Base-by-base conservation (phyloP, 2,113 vertebrate species). In the Hydropotes inermis region DNA sequence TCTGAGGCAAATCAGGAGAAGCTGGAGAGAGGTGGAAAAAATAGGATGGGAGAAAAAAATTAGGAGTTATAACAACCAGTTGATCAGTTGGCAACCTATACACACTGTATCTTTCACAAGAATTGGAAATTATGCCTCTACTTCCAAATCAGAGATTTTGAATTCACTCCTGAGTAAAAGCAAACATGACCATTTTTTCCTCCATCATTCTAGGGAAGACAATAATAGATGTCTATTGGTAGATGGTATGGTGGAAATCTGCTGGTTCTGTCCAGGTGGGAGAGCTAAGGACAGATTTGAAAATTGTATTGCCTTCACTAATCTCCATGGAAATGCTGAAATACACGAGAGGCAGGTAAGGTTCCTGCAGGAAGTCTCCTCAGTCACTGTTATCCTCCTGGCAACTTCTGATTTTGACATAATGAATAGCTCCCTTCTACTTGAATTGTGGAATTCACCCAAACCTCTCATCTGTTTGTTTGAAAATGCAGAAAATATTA, bases 61-160 rank as follows among this genome's bases (percentile, higher is more conserved):
- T 67, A 93, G 70, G n/a, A 91, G 97, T 58, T 96, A 93, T 98
- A 99, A 82, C 55, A 98, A 95, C 79, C 96, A 99, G 43, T 96
- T 98, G 5, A 97, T 99, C 39, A 98, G 55, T 70, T 98, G 98
- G 92, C 98, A 98, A 43, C 45, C 98, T 54, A 98, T 67, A 3
- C 98, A 98, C 45, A 91, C 99, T 21, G 97, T 99, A 57, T 99
- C 64, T 92, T 99, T 99, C 96, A 94, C 99, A 64, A 98, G 99
- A 50, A 83, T 99, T 54, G 99, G 99, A 88, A 98, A 98, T 47
- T 89, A 94, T 33, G 17, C 87, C 50, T 98, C 98, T 39, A 90
- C 95, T 79, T 99, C 99, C 84, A 99, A 99, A 97, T 99, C 99
- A 47, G 98, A 99, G 97, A 93, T 99, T 89, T 97, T 99, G 64